These are phyloP conservation scores for Trachymyrmex septentrionalis DNA, from an alignment of 1,140 invertebrate genomes.

Conservation along the genomic window DNA sequence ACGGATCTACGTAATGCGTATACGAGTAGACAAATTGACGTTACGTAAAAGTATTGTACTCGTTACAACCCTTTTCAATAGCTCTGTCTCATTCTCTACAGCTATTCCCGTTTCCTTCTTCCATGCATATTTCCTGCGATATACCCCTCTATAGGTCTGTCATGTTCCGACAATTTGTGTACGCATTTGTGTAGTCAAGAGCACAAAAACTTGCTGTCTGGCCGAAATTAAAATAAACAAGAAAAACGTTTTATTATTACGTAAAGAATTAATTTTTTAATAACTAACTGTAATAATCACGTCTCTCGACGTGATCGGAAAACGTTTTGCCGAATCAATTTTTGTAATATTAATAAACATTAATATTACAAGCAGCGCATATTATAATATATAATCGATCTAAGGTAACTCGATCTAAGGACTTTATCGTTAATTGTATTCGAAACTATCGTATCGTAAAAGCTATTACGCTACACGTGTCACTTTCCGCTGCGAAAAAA, in stretches of 20 bases:
- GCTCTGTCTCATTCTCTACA: conserved; percentile 6
- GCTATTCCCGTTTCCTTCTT: neutral
- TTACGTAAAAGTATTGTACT: conserved; percentile 63
- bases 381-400: neutral
- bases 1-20: conserved; percentile 18
- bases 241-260: neutral
- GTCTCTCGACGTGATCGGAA: neutral
- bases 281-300: conserved; percentile 3
- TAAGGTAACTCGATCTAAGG: neutral
- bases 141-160: conserved; percentile 9
- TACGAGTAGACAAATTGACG: conserved; percentile 48
- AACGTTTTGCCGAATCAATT: neutral
- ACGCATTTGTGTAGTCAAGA: neutral
- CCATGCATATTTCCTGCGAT: neutral
- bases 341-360: neutral
- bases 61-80: conserved; percentile 65
- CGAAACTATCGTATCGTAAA: conserved; percentile 30
- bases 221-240: conserved; percentile 19
- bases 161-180: conserved; percentile 52
- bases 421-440: conserved; percentile 36
- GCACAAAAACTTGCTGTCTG: conserved; percentile 15
- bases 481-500: conserved; percentile 28
- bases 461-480: conserved; percentile 22
- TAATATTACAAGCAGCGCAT: neutral
- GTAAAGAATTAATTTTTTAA: neutral